Evolutionary conservation across 2,113 vertebrate species (phyloP).

Genomic region (Marmota flaviventris): DNA sequence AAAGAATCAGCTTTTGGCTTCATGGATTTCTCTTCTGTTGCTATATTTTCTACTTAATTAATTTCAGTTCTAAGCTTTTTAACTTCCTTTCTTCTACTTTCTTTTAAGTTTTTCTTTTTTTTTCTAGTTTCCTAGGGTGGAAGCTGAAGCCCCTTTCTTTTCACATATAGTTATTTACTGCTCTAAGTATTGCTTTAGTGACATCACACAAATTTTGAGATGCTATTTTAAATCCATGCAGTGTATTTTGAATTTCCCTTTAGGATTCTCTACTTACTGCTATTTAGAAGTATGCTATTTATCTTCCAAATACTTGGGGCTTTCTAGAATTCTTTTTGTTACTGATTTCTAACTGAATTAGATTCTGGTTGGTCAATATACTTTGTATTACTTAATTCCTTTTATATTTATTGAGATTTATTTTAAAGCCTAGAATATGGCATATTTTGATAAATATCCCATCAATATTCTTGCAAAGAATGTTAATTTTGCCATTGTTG

Average conservation of each 20-base stretch:
- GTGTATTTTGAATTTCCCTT: neutral
- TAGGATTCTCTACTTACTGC: neutral
- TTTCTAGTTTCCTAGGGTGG: neutral
- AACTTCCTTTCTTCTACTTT: neutral
- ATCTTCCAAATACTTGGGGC: neutral
- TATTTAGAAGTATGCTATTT: neutral
- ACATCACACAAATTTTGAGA: neutral
- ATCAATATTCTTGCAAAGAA: neutral
- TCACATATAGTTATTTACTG: neutral
- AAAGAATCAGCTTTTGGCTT: neutral
- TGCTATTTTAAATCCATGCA: neutral
- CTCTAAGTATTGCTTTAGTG: neutral
- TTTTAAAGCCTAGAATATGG: neutral
- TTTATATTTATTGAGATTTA: slow-evolving; percentile 19
- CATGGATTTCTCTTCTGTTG: neutral
- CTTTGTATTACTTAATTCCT: neutral
- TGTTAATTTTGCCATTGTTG: neutral
- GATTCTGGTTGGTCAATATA: neutral
- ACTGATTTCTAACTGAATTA: slow-evolving; percentile 18
- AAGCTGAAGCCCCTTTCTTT: neutral
- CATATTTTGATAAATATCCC: neutral
- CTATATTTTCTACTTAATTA: neutral
- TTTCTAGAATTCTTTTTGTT: neutral
- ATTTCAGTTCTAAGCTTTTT: neutral
- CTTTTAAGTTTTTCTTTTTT: neutral